Evolutionary conservation across 2,113 vertebrate genomes (phyloP).

Genomic region (Phalacrocorax carbo): DNA sequence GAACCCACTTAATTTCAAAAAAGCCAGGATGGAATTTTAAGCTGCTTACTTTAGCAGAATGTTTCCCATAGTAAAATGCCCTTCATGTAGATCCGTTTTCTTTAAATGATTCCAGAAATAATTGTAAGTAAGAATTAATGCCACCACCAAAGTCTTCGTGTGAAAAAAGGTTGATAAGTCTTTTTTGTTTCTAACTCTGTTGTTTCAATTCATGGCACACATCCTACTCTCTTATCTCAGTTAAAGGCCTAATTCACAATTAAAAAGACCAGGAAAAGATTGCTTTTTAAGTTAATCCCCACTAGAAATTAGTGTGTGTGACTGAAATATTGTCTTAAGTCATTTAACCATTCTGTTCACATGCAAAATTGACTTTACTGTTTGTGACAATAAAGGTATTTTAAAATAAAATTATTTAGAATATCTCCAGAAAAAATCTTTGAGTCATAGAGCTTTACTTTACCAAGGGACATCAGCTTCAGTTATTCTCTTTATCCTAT

Average conservation of each 20-base stretch:
- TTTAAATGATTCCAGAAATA: background rate
- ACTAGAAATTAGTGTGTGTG: background rate
- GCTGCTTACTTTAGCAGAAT: background rate
- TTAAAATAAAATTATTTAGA: background rate
- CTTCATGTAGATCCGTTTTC: background rate
- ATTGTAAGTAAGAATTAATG: background rate
- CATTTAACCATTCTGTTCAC: background rate
- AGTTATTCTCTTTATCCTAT: background rate
- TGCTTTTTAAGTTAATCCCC: background rate
- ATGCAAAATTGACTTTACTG: background rate
- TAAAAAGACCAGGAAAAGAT: background rate
- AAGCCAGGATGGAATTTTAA: background rate
- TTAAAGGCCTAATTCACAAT: background rate
- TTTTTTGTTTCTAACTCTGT: background rate
- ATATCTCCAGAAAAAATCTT: background rate
- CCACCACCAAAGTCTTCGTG: background rate
- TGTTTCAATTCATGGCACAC: background rate
- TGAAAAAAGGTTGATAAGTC: background rate
- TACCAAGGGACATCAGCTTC: background rate
- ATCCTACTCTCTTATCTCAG: background rate
- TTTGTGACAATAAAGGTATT: background rate
- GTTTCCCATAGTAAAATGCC: background rate
- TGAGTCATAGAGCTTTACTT: background rate
- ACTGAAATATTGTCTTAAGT: background rate
- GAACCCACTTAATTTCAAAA: background rate